Base-by-base conservation (phyloP, 2,113 vertebrate genomes). In the Dendropsophus ebraccatus region DNA sequence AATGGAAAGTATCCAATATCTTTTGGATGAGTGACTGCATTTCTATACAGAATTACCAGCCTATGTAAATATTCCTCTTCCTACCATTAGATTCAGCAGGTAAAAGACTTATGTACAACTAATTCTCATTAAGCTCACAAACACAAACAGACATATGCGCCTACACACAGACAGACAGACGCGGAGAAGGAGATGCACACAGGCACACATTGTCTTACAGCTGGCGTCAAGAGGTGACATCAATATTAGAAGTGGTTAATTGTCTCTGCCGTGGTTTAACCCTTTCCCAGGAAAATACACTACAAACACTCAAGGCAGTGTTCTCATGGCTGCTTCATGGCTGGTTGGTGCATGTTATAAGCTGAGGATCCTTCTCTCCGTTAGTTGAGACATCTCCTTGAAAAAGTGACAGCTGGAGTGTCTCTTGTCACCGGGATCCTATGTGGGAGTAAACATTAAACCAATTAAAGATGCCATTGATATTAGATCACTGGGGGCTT, bases 151-250 rank as follows among this genome's bases (percentile, higher is more conserved):
- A n/a, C 75, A 23, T 28, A 23, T 35, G 50, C 21, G 50, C 52
- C 50, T 78, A 78, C 77, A 41, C 75, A 32, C 54, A 60, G 54
- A 60, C 77, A 80, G 30, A 80, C 19, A 60, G 77, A 41, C 77
- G 52, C 52, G 19, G 3, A 41, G 4, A 60, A 58, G 10, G 76
- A 60, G 54, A 80, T 80, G 30, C 45, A 82, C 78, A 82, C 62
- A 82, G 47, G n/a, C 65, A 70, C 62, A 37, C 81, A 70, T 82
- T 82, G 81, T 82, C 65, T 82, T 35, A 41, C 7, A n/a, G 47
- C 28, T 82, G 81, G 81, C 81, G 81, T 70, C 81, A 54, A 35
- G 65, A 82, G 47, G 81, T 70, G 47, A 69, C 56, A 49, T 23
- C 21, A 62, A 82, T 82, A 82, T 70, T 72, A 54, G 65, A 82